Evolutionary conservation across 92 coral and sea anemone species (phyloP).

Genomic region (Epizoanthus stellaris): DNA sequence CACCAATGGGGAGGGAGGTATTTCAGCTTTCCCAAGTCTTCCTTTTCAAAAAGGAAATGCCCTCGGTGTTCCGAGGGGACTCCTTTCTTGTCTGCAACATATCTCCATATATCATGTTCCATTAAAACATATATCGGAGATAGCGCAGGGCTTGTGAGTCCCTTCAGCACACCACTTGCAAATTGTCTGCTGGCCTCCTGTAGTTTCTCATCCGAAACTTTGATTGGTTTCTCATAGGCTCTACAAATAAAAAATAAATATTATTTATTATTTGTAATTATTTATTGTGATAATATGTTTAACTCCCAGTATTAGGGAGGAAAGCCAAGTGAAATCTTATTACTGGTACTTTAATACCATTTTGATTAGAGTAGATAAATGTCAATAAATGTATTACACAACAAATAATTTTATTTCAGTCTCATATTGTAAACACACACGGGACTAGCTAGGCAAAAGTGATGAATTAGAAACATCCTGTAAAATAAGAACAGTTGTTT

Average conservation of each 20-base stretch:
- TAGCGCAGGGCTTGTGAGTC: slow-evolving; percentile 41
- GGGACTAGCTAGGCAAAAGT: too few relatives aligned
- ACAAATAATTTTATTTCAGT: too few relatives aligned
- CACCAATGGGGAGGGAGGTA: slow-evolving; percentile 53
- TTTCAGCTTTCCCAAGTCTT: slow-evolving; percentile 46
- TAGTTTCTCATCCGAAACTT: slow-evolving; percentile 32
- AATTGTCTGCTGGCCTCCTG: slow-evolving; percentile 47
- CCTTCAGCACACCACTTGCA: slow-evolving; percentile 40
- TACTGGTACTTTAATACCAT: too few relatives aligned
- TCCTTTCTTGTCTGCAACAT: slow-evolving; percentile 51
- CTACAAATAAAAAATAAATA: slow-evolving; percentile 18
- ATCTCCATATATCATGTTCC: slow-evolving; percentile 61
- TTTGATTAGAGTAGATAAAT: too few relatives aligned
- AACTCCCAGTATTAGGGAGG: too few relatives aligned
- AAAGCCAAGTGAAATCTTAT: too few relatives aligned
- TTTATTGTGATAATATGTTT: too few relatives aligned
- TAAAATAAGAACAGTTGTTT: too few relatives aligned
- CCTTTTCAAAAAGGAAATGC: slow-evolving; percentile 40
- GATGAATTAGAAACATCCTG: too few relatives aligned
- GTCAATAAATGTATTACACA: too few relatives aligned
- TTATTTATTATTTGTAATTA: not conserved
- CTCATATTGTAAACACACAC: too few relatives aligned
- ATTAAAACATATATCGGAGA: slow-evolving; percentile 49
- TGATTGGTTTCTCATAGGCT: slow-evolving; percentile 15
- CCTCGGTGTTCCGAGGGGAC: slow-evolving; percentile 54